Evolutionary conservation across 2,113 vertebrate species (phyloP), one percentile per base, ranked within the genome.

Genomic region (Danio rerio): DNA sequence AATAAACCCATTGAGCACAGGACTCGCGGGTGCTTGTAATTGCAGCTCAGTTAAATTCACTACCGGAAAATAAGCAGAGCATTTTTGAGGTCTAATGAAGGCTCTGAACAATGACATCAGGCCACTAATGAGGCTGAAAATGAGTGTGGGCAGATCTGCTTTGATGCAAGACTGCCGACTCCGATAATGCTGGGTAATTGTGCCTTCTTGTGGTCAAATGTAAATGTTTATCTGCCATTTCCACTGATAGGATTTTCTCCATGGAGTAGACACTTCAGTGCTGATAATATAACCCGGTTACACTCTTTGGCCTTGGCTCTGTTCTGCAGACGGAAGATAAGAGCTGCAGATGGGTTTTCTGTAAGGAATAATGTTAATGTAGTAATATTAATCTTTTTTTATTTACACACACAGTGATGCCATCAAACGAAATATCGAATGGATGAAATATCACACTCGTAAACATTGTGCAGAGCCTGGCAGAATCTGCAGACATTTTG

Each of bases 71-170:
- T 77, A 62, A 80, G 18, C 62, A 61, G 71, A 31, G 9, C 5
- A 0, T 69, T 9, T n/a, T 18, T 43, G 7, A 50, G 7, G 16
- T 40, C 18, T 62, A 52, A 82, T 21, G 43, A 15, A 75, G 43
- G 69, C 45, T 81, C 11, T 80, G 70, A 31, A 61, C 59, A 20
- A 65, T 49, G 16, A 15, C 58, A 5, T 84, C 43, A 59, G 59
- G 42, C 66, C 56, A 7, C 61, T 47, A 81, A 83, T 86, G 5
- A 91, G 89, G 89, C 85, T 56, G 81, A 59, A 81, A 85, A 87
- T 81, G 59, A 84, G 74, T 81, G 85, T 80, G 80, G 50, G 81
- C 45, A 55, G 74, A 40, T 49, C 55, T 16, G 10, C 83, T 84
- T 62, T 84, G 75, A 82, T 80, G 70, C 47, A n/a, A 76, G 49